phyloP scores from a whole-genome alignment of 2,113 vertebrate species.

The Hippocampus abdominalis region DNA sequence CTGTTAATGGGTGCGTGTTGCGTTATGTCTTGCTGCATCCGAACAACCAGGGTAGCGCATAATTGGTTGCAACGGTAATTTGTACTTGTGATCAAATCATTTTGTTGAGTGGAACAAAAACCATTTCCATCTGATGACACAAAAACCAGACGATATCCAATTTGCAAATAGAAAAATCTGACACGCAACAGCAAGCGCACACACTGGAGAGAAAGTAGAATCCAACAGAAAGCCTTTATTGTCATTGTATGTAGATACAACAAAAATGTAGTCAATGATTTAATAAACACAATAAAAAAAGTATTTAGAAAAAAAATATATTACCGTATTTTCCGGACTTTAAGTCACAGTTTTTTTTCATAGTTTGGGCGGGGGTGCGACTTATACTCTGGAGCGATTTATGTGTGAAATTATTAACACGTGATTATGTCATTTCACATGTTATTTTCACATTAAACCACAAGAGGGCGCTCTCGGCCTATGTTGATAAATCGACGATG shows the following conservation, averaged over 20 bases:
- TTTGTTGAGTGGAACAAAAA: slow-evolving; percentile 45
- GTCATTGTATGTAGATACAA: slow-evolving; percentile 2
- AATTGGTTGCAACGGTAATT: slow-evolving; percentile 34
- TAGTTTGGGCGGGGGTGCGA: too few species aligned
- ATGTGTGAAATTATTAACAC: too few species aligned
- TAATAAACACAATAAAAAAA: too few species aligned
- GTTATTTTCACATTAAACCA: too few species aligned
- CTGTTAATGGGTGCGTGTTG: slow-evolving; percentile 48
- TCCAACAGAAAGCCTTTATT: too few species aligned
- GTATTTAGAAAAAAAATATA: too few species aligned
- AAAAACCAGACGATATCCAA: slow-evolving; percentile 56
- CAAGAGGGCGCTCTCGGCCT: too few species aligned
- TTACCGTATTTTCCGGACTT: too few species aligned
- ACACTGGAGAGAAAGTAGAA: slow-evolving; percentile 13
- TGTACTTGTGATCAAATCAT: slow-evolving; percentile 48
- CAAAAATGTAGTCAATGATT: background rate
- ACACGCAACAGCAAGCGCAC: slow-evolving; percentile 20
- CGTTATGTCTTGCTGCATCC: slow-evolving; percentile 36
- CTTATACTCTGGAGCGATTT: too few species aligned
- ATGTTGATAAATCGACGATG: too few species aligned
- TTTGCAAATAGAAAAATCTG: slow-evolving; percentile 45
- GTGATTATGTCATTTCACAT: too few species aligned
- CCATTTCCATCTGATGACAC: slow-evolving; percentile 59
- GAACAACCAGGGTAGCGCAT: slow-evolving; percentile 50
- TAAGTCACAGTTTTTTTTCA: too few species aligned